Evolutionary conservation across 2,797 vertebrate genomes (phyloP), one percentile per base, ranked within the genome.

Genomic region (Macropodus opercularis): DNA sequence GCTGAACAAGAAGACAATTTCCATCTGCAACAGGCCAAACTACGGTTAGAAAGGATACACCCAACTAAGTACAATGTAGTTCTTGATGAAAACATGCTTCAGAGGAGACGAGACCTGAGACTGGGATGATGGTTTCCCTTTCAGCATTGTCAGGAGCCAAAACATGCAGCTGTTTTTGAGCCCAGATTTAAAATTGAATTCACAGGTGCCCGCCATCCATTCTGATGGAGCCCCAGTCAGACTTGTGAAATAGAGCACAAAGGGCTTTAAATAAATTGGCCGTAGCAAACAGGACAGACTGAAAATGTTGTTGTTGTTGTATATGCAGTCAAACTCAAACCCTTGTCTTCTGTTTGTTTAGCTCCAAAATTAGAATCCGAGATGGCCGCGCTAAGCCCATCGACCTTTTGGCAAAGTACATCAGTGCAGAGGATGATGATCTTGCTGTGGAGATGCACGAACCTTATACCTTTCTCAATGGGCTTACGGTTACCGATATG

Each of bases 1-100:
- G 97, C 97, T 34, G 96, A 99, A 67, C 98, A 99, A 76, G 97
- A 99, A 53, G 96, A 98, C 89, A 95, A 96, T 85, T 99, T 99
- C 87, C 97, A 99, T 72, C 87, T 99, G 58, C 97, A 98, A 2
- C 98, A 99, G 85, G 98, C 97, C 81, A 99, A 98, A 87, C 93
- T 99, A n/a, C 88, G 95, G 96, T 95, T 32, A 61, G 62, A 10
- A 29, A 9, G 27, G 27, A 29, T 29, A 8, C 8, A 29, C 10
- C 7, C 27, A 29, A 10, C 27, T 9, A 29, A 29, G 10, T 29
- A 8, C 7, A 8, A 2, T 2, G 27, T 8, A 29, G 27, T 29
- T 29, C 27, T 29, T 8, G 24, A 24, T 3, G 24, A 24, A 24
- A 24, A 24, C 3, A 3, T 24, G 24, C 24, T n/a, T n/a, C n/a